These are phyloP conservation scores for Anabas testudineus DNA, from an alignment of 2,797 vertebrate species.

Conservation along the genomic window DNA sequence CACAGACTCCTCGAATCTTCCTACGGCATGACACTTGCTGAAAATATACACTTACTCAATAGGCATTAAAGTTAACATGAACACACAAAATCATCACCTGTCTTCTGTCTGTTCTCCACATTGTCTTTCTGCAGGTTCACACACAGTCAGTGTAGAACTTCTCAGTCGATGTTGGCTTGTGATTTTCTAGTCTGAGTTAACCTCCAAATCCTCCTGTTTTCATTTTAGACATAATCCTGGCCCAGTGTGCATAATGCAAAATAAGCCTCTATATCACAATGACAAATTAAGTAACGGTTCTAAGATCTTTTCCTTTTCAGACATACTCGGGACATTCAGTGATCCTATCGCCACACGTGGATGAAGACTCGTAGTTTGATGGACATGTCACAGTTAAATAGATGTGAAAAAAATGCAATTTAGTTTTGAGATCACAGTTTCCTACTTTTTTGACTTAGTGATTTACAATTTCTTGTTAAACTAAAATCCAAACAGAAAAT, in stretches of 20 bases:
- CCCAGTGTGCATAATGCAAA: constrained; percentile 33
- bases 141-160: constrained; percentile 32
- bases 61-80: constrained; percentile 62
- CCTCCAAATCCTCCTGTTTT: constrained; percentile 26
- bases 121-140: constrained; percentile 46
- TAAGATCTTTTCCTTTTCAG: constrained; percentile 40
- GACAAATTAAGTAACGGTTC: constrained; percentile 33
- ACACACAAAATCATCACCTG: constrained; percentile 50
- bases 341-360: constrained; percentile 44
- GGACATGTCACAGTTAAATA: constrained; percentile 34
- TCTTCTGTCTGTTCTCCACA: constrained; percentile 45
- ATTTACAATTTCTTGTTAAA: constrained; percentile 24
- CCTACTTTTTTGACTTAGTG: constrained; percentile 35
- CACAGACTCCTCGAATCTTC: constrained; percentile 72
- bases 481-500: constrained; percentile 16
- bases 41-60: constrained; percentile 49
- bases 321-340: constrained; percentile 46
- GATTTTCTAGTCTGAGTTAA: constrained; percentile 28
- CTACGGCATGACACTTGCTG: constrained; percentile 50
- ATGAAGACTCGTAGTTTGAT: constrained; percentile 42
- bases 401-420: constrained; percentile 24
- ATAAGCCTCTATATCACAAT: constrained; percentile 46
- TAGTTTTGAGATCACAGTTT: constrained; percentile 42
- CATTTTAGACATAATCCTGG: constrained; percentile 24
- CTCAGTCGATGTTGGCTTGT: constrained; percentile 27